Evolutionary conservation across 1,140 invertebrate genomes (phyloP).

Genomic region (Rhopalosiphum padi): DNA sequence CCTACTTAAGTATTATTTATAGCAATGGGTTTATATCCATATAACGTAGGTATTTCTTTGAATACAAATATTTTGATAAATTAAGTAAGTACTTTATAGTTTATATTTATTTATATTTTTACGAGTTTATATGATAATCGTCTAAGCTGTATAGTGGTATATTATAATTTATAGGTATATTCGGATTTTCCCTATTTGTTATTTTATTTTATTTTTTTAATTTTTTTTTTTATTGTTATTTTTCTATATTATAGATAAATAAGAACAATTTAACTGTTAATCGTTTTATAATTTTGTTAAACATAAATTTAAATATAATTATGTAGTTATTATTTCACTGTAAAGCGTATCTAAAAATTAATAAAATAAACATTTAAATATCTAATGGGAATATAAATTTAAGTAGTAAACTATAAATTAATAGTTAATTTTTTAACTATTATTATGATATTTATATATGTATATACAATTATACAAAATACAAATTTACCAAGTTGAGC

Average conservation of each 20-base stretch:
- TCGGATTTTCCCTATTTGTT: not conserved
- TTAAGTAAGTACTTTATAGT: not conserved
- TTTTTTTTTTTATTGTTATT: too few species aligned
- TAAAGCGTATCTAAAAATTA: not conserved
- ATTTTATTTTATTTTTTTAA: not conserved
- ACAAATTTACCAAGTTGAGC: not conserved
- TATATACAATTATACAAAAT: not conserved
- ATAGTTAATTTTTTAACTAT: not conserved
- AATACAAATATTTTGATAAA: not conserved
- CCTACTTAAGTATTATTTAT: too few species aligned
- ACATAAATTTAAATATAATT: not conserved
- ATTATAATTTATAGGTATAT: not conserved
- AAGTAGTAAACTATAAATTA: not conserved
- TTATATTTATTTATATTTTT: not conserved
- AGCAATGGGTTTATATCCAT: not conserved
- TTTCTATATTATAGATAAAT: not conserved
- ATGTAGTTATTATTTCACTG: not conserved
- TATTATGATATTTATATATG: not conserved
- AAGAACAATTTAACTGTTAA: not conserved
- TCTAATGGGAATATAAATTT: not conserved
- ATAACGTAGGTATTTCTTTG: not conserved
- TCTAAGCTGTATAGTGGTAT: too few species aligned
- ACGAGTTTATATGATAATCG: not conserved
- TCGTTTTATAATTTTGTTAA: not conserved
- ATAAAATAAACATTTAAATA: not conserved